These are phyloP conservation scores for Lasius platythorax DNA, from an alignment of 2,888 invertebrate species.

Conservation along the genomic window DNA sequence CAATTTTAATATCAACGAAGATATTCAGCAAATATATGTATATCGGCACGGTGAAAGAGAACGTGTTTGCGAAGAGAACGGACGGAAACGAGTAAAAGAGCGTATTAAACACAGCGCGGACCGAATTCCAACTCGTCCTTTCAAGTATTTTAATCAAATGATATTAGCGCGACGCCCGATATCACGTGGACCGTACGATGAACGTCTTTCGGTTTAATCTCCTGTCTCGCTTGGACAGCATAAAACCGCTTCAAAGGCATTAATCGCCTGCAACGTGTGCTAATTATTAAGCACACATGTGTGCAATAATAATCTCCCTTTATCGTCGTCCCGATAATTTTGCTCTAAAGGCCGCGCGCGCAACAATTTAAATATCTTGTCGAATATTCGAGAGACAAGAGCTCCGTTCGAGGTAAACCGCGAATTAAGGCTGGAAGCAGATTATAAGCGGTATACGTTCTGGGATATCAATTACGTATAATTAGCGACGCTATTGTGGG, in stretches of 20 bases:
- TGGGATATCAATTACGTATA: conserved; percentile 44
- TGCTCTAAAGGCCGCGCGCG: background rate
- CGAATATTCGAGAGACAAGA: conserved; percentile 29
- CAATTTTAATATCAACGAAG: conserved; percentile 58
- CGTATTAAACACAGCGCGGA: conserved; percentile 34
- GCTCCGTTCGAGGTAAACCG: conserved; percentile 30
- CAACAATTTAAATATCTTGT: conserved; percentile 45
- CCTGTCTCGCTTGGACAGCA: conserved; percentile 14
- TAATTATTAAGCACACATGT: conserved; percentile 38
- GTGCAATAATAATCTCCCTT: conserved; percentile 47
- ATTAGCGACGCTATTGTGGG: conserved; percentile 44
- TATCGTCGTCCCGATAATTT: conserved; percentile 38
- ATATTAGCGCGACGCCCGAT: conserved; percentile 27
- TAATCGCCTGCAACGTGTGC: conserved; percentile 28
- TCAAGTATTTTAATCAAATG: conserved; percentile 52
- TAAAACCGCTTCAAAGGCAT: conserved; percentile 40
- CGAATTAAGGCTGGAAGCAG: conserved; percentile 35
- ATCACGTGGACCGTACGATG: conserved; percentile 34
- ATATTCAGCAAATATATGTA: conserved; percentile 44
- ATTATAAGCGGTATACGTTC: conserved; percentile 36
- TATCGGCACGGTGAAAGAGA: background rate
- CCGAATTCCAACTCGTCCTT: conserved; percentile 33
- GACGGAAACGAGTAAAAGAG: conserved; percentile 15
- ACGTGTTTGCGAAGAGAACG: conserved; percentile 20
- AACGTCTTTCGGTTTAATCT: conserved; percentile 35